Evolutionary conservation across 2,113 vertebrate species (phyloP).

Genomic region (Ramphastos sulfuratus): DNA sequence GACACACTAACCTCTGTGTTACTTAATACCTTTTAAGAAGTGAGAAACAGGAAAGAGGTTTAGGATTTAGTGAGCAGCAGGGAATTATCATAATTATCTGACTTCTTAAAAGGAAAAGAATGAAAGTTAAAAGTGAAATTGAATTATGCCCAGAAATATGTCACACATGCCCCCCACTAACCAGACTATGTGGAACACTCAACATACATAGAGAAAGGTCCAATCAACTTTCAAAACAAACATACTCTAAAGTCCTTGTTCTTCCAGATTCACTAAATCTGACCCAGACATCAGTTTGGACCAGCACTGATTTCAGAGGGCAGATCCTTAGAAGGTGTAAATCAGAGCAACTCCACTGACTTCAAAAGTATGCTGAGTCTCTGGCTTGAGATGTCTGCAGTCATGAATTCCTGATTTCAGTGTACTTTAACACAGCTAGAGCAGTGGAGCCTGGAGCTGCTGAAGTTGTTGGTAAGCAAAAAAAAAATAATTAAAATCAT

Average conservation of each 20-base stretch:
- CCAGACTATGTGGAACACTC: not conserved
- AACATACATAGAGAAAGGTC: not conserved
- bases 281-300: not conserved
- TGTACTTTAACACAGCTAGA: not conserved
- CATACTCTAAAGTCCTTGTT: not conserved
- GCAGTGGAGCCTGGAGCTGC: not conserved
- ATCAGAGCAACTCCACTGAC: constrained; percentile 16
- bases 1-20: not conserved
- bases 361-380: not conserved
- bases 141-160: constrained; percentile 32
- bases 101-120: constrained; percentile 48
- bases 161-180: not conserved
- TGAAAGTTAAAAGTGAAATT: constrained; percentile 24
- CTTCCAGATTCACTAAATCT: constrained; percentile 22
- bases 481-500: not conserved
- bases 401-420: not conserved
- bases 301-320: constrained; percentile 18
- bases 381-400: constrained; percentile 19
- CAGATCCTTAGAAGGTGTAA: constrained; percentile 40
- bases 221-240: constrained; percentile 8
- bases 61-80: constrained; percentile 35
- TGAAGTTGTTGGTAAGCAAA: not conserved
- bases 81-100: constrained; percentile 37
- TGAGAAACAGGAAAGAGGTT: constrained; percentile 55
- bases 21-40: constrained; percentile 40